phyloP scores from a whole-genome alignment of 2,113 vertebrate genomes.

The Balaenoptera acutorostrata region DNA sequence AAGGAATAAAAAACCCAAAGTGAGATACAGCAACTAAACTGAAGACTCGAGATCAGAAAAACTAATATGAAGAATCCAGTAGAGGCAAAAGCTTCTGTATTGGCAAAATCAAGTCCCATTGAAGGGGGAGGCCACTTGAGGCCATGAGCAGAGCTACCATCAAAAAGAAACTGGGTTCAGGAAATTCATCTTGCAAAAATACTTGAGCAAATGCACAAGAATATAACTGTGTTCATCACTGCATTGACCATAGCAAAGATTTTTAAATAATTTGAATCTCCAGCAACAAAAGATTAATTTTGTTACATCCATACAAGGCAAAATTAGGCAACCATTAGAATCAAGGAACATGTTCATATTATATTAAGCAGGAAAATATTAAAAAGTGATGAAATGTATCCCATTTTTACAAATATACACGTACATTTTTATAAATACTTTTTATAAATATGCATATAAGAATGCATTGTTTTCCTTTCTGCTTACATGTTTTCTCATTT shows the following conservation, averaged over 20 bases:
- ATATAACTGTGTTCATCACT: neutral
- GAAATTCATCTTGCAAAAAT: neutral
- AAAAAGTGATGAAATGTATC: neutral
- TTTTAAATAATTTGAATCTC: slow-evolving; percentile 5
- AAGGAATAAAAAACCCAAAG: neutral
- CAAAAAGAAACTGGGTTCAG: neutral
- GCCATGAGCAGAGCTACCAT: neutral
- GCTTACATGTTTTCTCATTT: neutral
- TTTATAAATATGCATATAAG: neutral
- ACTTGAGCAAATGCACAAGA: neutral
- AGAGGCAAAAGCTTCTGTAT: neutral
- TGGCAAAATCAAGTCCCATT: neutral
- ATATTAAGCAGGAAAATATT: neutral
- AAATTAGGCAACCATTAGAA: neutral
- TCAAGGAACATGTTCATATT: neutral
- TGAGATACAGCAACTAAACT: neutral
- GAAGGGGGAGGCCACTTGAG: neutral
- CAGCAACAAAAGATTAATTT: neutral
- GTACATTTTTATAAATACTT: neutral
- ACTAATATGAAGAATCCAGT: neutral
- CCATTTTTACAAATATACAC: neutral
- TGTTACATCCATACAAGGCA: neutral
- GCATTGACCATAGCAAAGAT: neutral
- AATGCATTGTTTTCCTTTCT: neutral
- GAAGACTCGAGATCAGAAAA: neutral